A percentile compares a stretch with the other conserved stretches of the same genome.
phyloP scores from a whole-genome alignment of 2,797 vertebrate genomes.

The Cyclopterus lumpus region DNA sequence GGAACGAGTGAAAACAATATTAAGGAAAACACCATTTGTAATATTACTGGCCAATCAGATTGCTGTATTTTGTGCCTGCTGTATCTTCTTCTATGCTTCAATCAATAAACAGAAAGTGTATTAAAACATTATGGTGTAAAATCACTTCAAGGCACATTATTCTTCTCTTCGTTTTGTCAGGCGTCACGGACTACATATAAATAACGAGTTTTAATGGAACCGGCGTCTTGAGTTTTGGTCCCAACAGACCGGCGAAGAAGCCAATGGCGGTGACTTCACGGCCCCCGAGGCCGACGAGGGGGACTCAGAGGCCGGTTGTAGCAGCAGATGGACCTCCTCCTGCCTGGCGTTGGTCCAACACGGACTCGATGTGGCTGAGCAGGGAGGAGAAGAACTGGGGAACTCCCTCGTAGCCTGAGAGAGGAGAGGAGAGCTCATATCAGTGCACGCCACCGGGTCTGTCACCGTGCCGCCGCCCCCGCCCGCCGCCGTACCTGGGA shows the following conservation, averaged over 20 bases:
- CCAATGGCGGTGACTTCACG: background rate
- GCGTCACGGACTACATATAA: background rate
- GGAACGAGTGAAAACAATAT: background rate
- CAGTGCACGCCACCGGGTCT: background rate
- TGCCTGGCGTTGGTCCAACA: conserved; percentile 61
- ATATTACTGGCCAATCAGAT: conserved; percentile 74
- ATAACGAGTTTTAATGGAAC: background rate
- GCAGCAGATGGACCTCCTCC: conserved; percentile 17
- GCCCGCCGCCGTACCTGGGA: conserved; percentile 76
- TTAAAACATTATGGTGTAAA: conserved; percentile 19
- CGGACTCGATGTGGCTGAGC: conserved; percentile 78
- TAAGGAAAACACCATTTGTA: conserved; percentile 55
- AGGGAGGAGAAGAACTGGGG: conserved; percentile 84
- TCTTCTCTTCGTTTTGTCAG: conserved; percentile 20
- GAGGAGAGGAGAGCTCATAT: conserved; percentile 4
- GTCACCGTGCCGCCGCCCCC: background rate
- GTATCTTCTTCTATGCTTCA: conserved; percentile 76
- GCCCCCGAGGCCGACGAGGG: conserved; percentile 1
- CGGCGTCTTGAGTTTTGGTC: conserved; percentile 1
- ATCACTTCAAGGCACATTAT: background rate
- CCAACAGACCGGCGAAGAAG: background rate
- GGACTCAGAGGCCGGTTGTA: background rate
- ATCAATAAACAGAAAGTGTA: conserved; percentile 78
- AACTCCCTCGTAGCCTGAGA: conserved; percentile 83
- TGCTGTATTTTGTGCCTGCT: conserved; percentile 80